Conservation (phyloP, 2,888 invertebrate genomes). For the Hymenopus coronatus region DNA sequence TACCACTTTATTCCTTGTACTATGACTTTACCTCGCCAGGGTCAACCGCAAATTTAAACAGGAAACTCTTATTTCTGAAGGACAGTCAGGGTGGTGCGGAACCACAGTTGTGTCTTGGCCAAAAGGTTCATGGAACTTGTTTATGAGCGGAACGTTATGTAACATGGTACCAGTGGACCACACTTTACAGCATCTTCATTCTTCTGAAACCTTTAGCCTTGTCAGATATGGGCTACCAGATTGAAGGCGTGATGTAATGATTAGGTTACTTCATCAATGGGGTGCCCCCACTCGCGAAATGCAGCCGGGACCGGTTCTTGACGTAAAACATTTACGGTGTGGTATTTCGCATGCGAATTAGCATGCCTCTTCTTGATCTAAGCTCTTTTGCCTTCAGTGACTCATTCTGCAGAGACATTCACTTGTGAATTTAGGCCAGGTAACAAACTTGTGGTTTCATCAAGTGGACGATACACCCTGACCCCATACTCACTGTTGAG, state of each 20-base stretch:
- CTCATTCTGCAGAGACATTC: not conserved
- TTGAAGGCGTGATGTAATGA: not conserved
- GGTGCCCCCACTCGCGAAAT: not conserved
- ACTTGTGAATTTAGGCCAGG: not conserved
- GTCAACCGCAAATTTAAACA: not conserved
- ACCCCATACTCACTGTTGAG: no score
- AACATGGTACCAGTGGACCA: no score
- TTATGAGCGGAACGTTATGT: no score
- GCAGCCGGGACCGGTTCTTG: not conserved
- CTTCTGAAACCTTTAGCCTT: not conserved
- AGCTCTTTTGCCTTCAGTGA: not conserved
- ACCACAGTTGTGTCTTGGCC: not conserved
- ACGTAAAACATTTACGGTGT: not conserved
- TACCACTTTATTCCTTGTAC: not conserved
- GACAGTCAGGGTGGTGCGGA: not conserved
- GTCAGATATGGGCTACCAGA: not conserved
- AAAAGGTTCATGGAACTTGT: not conserved
- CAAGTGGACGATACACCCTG: no score
- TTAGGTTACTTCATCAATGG: not conserved
- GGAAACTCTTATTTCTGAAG: not conserved
- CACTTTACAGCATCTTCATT: not conserved
- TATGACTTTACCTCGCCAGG: not conserved
- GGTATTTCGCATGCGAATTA: not conserved
- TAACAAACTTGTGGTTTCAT: not conserved
- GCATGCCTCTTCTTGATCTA: not conserved